A percentile compares a stretch with the other conserved stretches of the same genome.
These are phyloP conservation scores for Eurystomus gularis DNA, from an alignment of 2,113 vertebrate genomes.

Conservation along the genomic window DNA sequence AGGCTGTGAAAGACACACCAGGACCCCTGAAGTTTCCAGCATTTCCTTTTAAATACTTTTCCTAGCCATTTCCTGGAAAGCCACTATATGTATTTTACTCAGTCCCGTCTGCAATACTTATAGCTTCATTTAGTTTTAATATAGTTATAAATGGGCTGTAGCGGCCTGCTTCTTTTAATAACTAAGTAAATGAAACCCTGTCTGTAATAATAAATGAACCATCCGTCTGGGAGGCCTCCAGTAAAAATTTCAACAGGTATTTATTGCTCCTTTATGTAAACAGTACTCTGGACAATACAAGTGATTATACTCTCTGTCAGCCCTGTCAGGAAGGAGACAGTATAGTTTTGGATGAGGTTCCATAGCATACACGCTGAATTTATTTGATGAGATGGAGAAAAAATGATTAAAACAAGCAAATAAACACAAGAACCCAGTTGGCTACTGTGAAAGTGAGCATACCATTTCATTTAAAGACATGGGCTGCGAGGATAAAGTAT, in stretches of 20 bases:
- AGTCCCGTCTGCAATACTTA: conserved; percentile 54
- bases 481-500: background rate
- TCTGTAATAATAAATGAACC: conserved; percentile 69
- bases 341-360: background rate
- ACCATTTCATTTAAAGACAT: background rate
- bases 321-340: conserved; percentile 37
- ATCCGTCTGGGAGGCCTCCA: conserved; percentile 51
- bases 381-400: conserved; percentile 40
- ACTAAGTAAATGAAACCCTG: conserved; percentile 69
- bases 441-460: background rate
- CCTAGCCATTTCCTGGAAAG: conserved; percentile 54
- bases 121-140: conserved; percentile 71
- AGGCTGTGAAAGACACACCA: background rate
- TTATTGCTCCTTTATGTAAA: conserved; percentile 52
- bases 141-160: conserved; percentile 69
- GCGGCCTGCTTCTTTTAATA: conserved; percentile 66
- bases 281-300: conserved; percentile 35
- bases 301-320: conserved; percentile 48
- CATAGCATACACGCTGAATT: background rate
- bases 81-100: conserved; percentile 47
- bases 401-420: conserved; percentile 8
- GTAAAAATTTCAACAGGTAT: conserved; percentile 49
- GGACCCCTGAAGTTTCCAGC: conserved; percentile 44
- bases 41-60: conserved; percentile 58
- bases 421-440: conserved; percentile 17